These are phyloP conservation scores for Cyaniris semiargus DNA, from an alignment of 2,888 invertebrate species.

Conservation along the genomic window DNA sequence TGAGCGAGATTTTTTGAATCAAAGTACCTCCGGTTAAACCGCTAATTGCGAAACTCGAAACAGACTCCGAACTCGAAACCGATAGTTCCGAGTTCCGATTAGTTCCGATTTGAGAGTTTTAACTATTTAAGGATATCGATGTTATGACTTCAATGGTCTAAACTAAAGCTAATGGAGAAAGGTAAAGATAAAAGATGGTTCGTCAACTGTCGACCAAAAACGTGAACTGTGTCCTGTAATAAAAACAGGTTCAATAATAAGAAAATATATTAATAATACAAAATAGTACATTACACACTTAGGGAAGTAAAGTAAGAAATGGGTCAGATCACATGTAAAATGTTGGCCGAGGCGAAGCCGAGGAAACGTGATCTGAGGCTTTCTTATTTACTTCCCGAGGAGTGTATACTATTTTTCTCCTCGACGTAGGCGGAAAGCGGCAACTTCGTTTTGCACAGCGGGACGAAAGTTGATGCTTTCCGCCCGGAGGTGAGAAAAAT, in stretches of 20 bases:
- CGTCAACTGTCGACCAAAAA: not conserved
- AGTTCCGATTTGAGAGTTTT: constrained; percentile 19
- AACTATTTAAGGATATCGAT: not conserved
- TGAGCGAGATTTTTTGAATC: constrained; percentile 54
- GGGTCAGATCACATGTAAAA: no score
- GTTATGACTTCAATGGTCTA: not conserved
- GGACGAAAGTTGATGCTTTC: no score
- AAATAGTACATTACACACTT: no score
- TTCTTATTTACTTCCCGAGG: no score
- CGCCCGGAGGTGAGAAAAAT: no score
- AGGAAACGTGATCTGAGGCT: no score
- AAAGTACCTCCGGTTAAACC: constrained; percentile 43
- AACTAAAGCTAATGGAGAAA: not conserved
- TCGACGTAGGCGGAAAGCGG: no score
- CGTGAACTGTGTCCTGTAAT: not conserved
- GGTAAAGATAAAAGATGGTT: not conserved
- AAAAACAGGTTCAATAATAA: not conserved
- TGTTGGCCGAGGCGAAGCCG: no score
- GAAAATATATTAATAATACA: not conserved
- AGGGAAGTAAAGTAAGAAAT: no score
- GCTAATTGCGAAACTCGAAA: constrained; percentile 45
- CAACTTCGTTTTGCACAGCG: no score
- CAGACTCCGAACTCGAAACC: constrained; percentile 37
- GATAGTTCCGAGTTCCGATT: constrained; percentile 31
- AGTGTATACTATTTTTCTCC: no score